A percentile compares a stretch with the other conserved stretches of the same genome.
Evolutionary conservation across 2,797 vertebrate genomes (phyloP).

Genomic region (Lutjanus campechanus): DNA sequence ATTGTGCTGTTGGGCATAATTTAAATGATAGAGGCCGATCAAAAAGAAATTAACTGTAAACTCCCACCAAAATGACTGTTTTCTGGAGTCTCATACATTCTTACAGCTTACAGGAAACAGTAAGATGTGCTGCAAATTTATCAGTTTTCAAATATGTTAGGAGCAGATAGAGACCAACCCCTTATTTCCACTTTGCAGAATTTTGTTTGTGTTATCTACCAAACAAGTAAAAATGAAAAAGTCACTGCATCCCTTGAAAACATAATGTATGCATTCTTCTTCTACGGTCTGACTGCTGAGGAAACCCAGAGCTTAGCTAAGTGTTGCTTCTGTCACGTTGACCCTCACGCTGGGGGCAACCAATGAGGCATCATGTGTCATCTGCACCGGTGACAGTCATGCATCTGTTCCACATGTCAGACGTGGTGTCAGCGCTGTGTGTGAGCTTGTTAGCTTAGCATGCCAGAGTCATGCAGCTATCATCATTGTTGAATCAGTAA

Average conservation of each 20-base stretch:
- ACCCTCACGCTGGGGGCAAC: conserved; percentile 7
- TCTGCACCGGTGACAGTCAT: conserved; percentile 55
- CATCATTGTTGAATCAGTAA: conserved; percentile 7
- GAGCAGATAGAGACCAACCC: background rate
- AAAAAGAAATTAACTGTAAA: too few species aligned
- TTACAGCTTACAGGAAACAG: background rate
- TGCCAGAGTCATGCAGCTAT: conserved; percentile 74
- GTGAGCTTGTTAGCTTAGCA: conserved; percentile 72
- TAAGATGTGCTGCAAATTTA: background rate
- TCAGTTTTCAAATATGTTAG: background rate
- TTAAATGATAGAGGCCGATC: too few species aligned
- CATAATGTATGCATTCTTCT: conserved; percentile 8
- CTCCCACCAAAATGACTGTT: too few species aligned
- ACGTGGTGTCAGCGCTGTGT: conserved; percentile 46
- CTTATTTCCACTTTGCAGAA: background rate
- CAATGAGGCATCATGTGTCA: conserved; percentile 26
- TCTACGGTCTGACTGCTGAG: background rate
- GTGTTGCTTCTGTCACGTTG: background rate
- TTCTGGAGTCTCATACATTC: too few species aligned
- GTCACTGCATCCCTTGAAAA: background rate
- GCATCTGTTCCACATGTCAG: conserved; percentile 57
- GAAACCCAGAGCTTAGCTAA: background rate
- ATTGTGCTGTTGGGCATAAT: too few species aligned
- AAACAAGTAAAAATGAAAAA: background rate
- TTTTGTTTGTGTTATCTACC: background rate